phyloP scores from a whole-genome alignment of 2,113 vertebrate species.

The Oryzias celebensis region DNA sequence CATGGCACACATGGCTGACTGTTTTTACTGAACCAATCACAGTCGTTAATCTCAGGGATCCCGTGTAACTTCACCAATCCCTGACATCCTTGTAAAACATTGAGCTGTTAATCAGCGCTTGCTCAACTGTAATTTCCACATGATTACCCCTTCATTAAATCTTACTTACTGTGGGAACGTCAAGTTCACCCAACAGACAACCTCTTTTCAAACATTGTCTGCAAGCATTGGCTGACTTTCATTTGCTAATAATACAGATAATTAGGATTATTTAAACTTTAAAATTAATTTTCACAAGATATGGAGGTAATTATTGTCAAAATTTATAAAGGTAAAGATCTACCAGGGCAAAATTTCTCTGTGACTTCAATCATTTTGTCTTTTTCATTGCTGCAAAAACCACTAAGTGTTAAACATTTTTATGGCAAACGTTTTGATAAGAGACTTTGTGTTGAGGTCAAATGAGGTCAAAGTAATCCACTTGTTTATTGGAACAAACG shows the following conservation, averaged over 20 bases:
- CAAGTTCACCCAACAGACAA: conserved; percentile 50
- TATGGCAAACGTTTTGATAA: no score
- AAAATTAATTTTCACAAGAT: conserved; percentile 9
- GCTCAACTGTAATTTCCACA: conserved; percentile 67
- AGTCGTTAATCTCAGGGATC: conserved; percentile 62
- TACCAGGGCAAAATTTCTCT: no score
- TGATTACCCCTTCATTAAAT: conserved; percentile 72
- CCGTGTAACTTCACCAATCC: conserved; percentile 57
- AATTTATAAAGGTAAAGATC: no score
- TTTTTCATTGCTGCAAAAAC: no score
- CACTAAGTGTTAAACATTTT: no score
- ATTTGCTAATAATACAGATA: conserved; percentile 32
- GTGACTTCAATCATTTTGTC: no score
- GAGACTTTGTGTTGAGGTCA: no score
- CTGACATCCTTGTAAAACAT: conserved; percentile 72
- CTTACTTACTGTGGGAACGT: conserved; percentile 34
- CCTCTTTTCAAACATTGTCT: conserved; percentile 27
- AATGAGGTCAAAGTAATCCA: no score
- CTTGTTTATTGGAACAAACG: no score
- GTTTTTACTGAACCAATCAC: conserved; percentile 73
- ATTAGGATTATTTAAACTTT: conserved; percentile 55
- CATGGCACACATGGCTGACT: conserved; percentile 55
- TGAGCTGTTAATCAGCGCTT: conserved; percentile 70
- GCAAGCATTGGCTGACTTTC: conserved; percentile 24
- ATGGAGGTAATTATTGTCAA: background rate